Conservation (phyloP, 2,797 vertebrate species). For the Spea hammondii region DNA sequence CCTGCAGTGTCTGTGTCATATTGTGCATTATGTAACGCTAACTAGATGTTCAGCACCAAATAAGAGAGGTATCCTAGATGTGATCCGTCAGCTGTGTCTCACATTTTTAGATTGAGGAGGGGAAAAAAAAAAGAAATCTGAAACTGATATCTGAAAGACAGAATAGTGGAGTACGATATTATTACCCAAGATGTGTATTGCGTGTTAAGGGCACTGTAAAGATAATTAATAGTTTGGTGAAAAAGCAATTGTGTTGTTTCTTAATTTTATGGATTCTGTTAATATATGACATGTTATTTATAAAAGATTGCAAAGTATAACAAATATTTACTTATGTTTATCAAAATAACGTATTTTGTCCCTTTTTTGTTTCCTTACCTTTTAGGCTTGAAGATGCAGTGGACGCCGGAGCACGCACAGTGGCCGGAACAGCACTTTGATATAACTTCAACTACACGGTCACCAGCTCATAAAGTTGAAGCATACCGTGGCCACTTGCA, state of each 20-base stretch:
- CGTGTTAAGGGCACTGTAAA: not conserved
- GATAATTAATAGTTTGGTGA: not conserved
- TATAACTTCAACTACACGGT: conserved; percentile 96
- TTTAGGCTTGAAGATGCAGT: conserved; percentile 99
- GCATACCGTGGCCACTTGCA: conserved; percentile 95
- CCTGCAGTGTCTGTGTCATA: conserved; percentile 98
- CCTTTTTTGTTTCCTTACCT: not conserved
- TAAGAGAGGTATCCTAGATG: conserved; percentile 81
- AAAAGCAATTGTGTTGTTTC: not conserved
- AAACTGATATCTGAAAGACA: conserved; percentile 65
- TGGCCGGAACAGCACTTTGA: conserved; percentile 99
- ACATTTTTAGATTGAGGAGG: conserved; percentile 75
- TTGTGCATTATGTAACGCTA: conserved; percentile 95
- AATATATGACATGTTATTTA: not conserved
- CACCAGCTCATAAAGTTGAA: conserved; percentile 98
- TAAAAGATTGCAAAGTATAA: not conserved
- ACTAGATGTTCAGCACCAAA: conserved; percentile 90
- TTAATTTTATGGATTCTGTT: not conserved
- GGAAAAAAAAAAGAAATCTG: conserved; percentile 71
- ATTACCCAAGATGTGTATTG: conserved; percentile 44
- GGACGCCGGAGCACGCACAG: conserved; percentile 99
- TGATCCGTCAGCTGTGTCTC: conserved; percentile 84
- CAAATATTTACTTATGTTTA: not conserved
- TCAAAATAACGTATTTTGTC: not conserved
- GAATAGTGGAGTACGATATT: conserved; percentile 55